phyloP scores from a whole-genome alignment of 2,888 invertebrate genomes.

The Geotrupes spiniger region DNA sequence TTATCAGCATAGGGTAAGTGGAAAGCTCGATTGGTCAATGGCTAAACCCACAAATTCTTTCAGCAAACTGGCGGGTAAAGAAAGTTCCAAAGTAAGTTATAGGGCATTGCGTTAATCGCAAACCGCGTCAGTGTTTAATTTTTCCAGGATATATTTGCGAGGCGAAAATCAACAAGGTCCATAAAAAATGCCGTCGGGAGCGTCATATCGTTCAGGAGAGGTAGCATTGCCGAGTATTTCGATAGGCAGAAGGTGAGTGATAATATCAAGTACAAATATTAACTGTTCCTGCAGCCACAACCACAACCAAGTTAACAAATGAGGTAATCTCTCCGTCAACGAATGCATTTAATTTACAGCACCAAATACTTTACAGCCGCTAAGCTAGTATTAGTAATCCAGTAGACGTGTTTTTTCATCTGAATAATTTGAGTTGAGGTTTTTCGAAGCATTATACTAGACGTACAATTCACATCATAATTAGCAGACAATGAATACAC shows the following conservation, averaged over 20 bases:
- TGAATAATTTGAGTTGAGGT: too few relatives aligned
- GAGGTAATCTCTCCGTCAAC: too few relatives aligned
- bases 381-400: too few relatives aligned
- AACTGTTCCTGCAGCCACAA: too few relatives aligned
- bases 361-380: too few relatives aligned
- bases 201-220: constrained; percentile 31
- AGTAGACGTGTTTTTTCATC: too few relatives aligned
- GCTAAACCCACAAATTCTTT: neutral
- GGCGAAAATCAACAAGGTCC: constrained; percentile 22
- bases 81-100: neutral
- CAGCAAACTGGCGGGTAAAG: neutral
- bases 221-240: constrained; percentile 26
- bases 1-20: neutral
- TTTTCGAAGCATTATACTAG: too few relatives aligned
- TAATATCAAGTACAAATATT: too few relatives aligned
- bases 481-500: too few relatives aligned
- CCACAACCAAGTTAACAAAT: too few relatives aligned
- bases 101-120: neutral
- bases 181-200: constrained; percentile 31
- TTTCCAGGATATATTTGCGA: constrained; percentile 14
- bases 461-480: too few relatives aligned
- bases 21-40: neutral
- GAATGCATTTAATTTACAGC: too few relatives aligned
- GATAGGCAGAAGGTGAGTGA: constrained; percentile 31
- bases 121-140: neutral